Base-by-base conservation (phyloP, 1,140 invertebrate species). In the Temnothorax curvispinosus region DNA sequence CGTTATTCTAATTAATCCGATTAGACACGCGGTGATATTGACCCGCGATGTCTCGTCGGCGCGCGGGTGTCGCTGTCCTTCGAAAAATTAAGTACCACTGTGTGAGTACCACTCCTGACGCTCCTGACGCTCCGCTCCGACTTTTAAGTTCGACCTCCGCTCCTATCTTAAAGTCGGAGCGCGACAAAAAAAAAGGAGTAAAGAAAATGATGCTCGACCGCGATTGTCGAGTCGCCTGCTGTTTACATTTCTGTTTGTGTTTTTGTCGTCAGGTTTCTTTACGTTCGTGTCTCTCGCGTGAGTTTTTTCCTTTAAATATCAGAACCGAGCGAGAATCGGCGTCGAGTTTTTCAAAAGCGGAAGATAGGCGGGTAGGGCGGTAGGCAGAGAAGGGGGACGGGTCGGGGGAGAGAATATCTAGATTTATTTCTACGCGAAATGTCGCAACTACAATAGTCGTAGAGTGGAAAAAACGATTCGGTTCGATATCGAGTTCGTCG, bases 71-170 rank as follows among this genome's bases (percentile, higher is more conserved):
- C 27, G 27, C 27, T 27, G 27, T 27, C 27, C 27, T 1, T 7
- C 74, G 54, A 60, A 50, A 58, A 67, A 80, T 67, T 80, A 60
- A 80, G 76, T 67, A 52, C n/a, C 76, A 80, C 76, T 80, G 60
- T 32, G 11, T 65, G 62, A 80, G 44, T 27, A 27, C 27, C 27
- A 1, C 27, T 27, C 27, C 27, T 27, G 27, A 27, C 27, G 27
- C 0, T 27, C 27, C 27, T 27, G 27, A 27, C 27, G 13, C n/a
- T 27, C 0, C 21, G 32, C 21, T 56, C 18, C 41, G 44, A 71
- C 41, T 47, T 27, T 50, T 15, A 50, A 71, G 5, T 41, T n/a
- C 64, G 35, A 32, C 5, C 41, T 65, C 41, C 38, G n/a, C 4
- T n/a, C 21, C 38, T n/a, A 27, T 47, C 32, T 47, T 15, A 27